Percentiles rank a stretch among this genome's conserved stretches.
phyloP scores from a whole-genome alignment of 2,113 vertebrate genomes.

The Oryzias melastigma region DNA sequence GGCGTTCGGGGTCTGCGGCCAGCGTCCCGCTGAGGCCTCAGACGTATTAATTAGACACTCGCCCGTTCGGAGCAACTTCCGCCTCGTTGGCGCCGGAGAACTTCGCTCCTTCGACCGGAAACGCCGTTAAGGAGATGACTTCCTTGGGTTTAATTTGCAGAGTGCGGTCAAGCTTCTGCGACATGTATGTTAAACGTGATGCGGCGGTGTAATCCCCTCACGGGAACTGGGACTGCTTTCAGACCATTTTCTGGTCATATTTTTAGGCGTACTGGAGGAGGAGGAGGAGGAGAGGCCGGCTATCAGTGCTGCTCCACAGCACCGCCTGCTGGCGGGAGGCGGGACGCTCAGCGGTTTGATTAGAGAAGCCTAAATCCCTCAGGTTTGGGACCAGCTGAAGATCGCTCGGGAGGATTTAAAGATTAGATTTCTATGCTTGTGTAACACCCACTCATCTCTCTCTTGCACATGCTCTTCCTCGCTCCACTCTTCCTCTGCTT shows the following conservation, averaged over 20 bases:
- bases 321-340: conserved; percentile 35
- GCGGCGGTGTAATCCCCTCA: not conserved
- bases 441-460: conserved; percentile 74
- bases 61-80: not conserved
- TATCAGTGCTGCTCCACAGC: conserved; percentile 35
- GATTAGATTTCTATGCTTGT: conserved; percentile 77
- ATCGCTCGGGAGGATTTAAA: conserved; percentile 77
- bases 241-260: not conserved
- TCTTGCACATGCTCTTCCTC: conserved; percentile 59
- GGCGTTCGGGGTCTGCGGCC: conserved; percentile 4
- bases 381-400: conserved; percentile 72
- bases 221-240: not conserved
- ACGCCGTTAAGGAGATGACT: not conserved
- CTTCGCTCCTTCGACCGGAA: not conserved
- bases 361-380: conserved; percentile 72
- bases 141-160: not conserved
- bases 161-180: no score
- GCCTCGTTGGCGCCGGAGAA: not conserved
- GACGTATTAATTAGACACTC: conserved; percentile 10
- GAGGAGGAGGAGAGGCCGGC: no score
- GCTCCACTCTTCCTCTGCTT: conserved; percentile 5
- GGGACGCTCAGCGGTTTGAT: conserved; percentile 60
- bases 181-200: no score
- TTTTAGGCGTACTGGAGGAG: no score
- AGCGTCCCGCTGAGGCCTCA: conserved; percentile 17